These are phyloP conservation scores for Ovibos moschatus DNA, from an alignment of 2,113 vertebrate genomes.

Conservation along the genomic window DNA sequence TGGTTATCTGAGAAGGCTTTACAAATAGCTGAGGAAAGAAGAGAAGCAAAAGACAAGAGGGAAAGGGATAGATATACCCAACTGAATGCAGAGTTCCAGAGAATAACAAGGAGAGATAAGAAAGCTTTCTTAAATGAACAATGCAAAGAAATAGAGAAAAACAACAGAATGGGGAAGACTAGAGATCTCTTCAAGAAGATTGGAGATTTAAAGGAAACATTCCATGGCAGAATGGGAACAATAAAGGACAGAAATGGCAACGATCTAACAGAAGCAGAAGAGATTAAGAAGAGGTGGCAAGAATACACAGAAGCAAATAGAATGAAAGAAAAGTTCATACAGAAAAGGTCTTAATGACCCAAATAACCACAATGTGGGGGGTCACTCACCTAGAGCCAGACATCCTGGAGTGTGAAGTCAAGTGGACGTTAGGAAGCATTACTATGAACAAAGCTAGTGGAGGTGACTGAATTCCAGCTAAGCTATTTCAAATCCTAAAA, in stretches of 20 bases:
- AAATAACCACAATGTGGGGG: fast-evolving
- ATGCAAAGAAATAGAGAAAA: not conserved
- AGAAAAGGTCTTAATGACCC: not conserved
- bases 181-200: not conserved
- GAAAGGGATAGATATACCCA: not conserved
- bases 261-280: not conserved
- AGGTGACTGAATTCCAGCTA: not conserved
- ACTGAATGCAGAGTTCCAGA: not conserved
- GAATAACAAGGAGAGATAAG: not conserved
- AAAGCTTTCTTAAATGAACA: not conserved
- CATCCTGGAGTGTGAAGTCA: not conserved
- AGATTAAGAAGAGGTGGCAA: not conserved
- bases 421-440: not conserved
- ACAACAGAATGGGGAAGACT: not conserved
- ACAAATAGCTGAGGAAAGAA: not conserved
- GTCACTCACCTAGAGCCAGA: not conserved
- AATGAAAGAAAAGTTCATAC: not conserved
- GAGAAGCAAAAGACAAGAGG: not conserved
- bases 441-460: not conserved
- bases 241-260: not conserved
- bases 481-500: not conserved
- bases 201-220: not conserved
- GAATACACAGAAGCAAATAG: not conserved
- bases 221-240: not conserved
- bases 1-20: not conserved